Base-by-base conservation (phyloP, 2,797 vertebrate species). In the Mormyrus hasselquistii region DNA sequence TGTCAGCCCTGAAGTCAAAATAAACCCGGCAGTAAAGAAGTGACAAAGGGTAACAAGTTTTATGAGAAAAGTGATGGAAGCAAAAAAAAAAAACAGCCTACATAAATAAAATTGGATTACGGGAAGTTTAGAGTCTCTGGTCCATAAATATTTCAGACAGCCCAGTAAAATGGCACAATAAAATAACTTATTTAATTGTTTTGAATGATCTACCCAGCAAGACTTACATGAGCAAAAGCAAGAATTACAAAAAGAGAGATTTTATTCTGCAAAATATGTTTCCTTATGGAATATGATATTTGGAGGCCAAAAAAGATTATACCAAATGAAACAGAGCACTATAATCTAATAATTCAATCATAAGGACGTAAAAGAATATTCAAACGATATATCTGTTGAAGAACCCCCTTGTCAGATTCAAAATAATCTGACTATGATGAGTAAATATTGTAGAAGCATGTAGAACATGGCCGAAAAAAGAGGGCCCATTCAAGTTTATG, bases 91-190 rank as follows among this genome's bases (percentile, higher is more conserved):
- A 73, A 59, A 59, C 57, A 22, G 55, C 65, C 91, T 93, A 92
- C 92, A 94, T 94, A 93, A 94, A 94, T 93, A 89, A 89, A 90
- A 90, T 90, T 92, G 92, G 92, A 93, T 91, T 93, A 93, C 92
- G 88, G 89, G 90, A 93, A 92, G 92, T 93, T 90, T 91, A 62
- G 87, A 87, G 89, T 91, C 88, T 92, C 87, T 90, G 88, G 89
- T 88, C 91, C 91, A 90, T 95, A 93, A 94, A 94, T 94, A 93
- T 93, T 41, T 0, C 2, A 79, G 89, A 90, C 25, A 86, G 88
- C 87, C 83, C 89, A 85, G 93, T 94, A 90, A 93, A 91, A 88
- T 88, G 41, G 86, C 83, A 44, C 89, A 91, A 93, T 93, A 69
- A 93, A 94, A 93, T 90, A 90, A 86, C 90, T 89, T 90, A 93